Evolutionary conservation across 2,888 invertebrate species (phyloP).

Genomic region (Noctua pronuba): DNA sequence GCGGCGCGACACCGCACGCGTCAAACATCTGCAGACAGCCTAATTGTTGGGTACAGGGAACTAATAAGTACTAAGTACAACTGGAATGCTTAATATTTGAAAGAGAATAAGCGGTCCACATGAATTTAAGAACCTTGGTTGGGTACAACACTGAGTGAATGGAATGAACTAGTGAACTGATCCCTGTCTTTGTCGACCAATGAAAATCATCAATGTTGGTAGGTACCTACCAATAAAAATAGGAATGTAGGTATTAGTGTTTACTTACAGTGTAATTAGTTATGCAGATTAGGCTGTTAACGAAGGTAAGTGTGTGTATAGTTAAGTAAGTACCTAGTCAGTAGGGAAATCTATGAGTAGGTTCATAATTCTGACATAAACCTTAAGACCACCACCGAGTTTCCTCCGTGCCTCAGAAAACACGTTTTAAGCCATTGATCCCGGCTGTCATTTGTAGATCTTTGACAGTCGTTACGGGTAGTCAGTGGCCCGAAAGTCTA

Average conservation of each 20-base stretch:
- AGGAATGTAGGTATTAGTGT: background rate
- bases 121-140: background rate
- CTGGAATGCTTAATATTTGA: background rate
- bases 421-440: too few species aligned
- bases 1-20: slow-evolving; percentile 41
- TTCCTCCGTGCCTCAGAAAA: too few species aligned
- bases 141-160: slow-evolving; percentile 37
- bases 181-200: slow-evolving; percentile 6
- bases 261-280: slow-evolving; percentile 18
- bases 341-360: background rate
- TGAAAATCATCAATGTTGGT: too few species aligned
- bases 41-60: slow-evolving; percentile 43
- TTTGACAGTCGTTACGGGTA: too few species aligned
- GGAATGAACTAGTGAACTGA: slow-evolving; percentile 23
- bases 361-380: background rate
- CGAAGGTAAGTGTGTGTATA: background rate
- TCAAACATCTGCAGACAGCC: slow-evolving; percentile 40
- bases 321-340: background rate
- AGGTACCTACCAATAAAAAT: too few species aligned
- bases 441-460: too few species aligned
- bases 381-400: too few species aligned
- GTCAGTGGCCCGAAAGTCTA: too few species aligned
- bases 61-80: slow-evolving; percentile 8
- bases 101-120: background rate
- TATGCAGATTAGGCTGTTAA: slow-evolving; percentile 25